phyloP scores from a whole-genome alignment of 2,888 invertebrate genomes.

The Chrysopilus asiliformis region DNA sequence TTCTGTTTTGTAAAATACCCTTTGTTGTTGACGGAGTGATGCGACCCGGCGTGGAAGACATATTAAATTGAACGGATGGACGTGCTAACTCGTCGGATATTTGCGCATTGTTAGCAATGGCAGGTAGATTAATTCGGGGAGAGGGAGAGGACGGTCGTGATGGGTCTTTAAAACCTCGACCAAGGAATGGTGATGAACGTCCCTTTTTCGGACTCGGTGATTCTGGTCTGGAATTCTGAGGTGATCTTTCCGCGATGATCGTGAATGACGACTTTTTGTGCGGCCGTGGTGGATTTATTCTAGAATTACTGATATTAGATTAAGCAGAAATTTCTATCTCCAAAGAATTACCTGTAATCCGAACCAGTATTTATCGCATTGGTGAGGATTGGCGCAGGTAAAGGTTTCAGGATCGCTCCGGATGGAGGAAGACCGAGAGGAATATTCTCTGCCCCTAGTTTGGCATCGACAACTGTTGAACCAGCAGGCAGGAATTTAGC shows the following conservation, averaged over 20 bases:
- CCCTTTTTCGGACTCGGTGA: conserved; percentile 39
- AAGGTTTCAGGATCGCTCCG: too few relatives aligned
- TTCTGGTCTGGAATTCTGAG: conserved; percentile 39
- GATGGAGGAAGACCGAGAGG: conserved; percentile 12
- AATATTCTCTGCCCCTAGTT: conserved; percentile 2
- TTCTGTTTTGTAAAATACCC: conserved; percentile 27
- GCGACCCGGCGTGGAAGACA: conserved; percentile 19
- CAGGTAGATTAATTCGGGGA: conserved; percentile 17
- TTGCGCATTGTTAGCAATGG: conserved; percentile 9
- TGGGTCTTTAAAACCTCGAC: conserved; percentile 39
- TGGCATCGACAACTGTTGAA: conserved; percentile 3
- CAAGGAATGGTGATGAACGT: conserved; percentile 47
- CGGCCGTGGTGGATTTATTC: conserved; percentile 40
- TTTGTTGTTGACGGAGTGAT: conserved; percentile 21
- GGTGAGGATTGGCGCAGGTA: too few relatives aligned
- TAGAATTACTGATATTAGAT: too few relatives aligned
- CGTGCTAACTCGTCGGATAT: conserved; percentile 28
- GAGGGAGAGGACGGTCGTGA: conserved; percentile 13
- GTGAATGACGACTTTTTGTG: conserved; percentile 56
- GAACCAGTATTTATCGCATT: conserved; percentile 31
- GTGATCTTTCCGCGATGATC: conserved; percentile 46
- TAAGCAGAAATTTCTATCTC: background rate
- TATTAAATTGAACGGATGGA: conserved; percentile 33
- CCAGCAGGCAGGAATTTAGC: too few relatives aligned
- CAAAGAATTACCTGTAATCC: conserved; percentile 25